Conservation (phyloP, 2,797 vertebrate genomes). For the Sebastes jordani region DNA sequence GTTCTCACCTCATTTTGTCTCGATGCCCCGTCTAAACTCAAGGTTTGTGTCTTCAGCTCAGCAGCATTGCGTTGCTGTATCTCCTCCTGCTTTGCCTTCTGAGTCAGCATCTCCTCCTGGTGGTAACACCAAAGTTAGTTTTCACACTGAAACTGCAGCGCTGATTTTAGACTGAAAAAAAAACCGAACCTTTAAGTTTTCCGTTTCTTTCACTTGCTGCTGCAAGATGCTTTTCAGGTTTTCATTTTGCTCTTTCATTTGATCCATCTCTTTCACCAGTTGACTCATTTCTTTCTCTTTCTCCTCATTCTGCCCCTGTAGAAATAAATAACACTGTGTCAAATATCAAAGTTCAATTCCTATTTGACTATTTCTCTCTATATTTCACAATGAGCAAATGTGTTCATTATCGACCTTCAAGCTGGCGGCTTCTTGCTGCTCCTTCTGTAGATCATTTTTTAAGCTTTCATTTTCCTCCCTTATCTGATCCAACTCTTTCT, state of each 20-base stretch:
- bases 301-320: conserved; percentile 82
- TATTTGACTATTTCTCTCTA: not conserved
- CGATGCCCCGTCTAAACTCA: not conserved
- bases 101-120: conserved; percentile 44
- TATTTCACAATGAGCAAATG: conserved; percentile 7
- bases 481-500: conserved; percentile 48
- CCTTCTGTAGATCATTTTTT: conserved; percentile 47
- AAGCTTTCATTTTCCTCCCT: conserved; percentile 58
- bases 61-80: not conserved
- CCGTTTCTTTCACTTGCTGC: conserved; percentile 58
- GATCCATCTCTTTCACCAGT: conserved; percentile 55
- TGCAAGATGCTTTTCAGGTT: conserved; percentile 43
- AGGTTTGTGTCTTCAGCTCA: conserved; percentile 15
- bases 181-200: conserved; percentile 61
- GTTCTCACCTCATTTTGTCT: conserved; percentile 42
- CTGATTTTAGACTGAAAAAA: not conserved
- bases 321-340: conserved; percentile 1
- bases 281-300: conserved; percentile 67
- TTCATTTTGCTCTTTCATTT: conserved; percentile 45
- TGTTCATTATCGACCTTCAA: conserved; percentile 60
- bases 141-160: accelerated
- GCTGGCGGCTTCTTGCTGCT: conserved; percentile 47
- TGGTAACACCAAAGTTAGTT: not conserved
- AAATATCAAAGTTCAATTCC: conserved; percentile 23
- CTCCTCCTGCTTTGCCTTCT: conserved; percentile 44